Base-by-base conservation (phyloP, 2,797 vertebrate genomes). In the Anabas testudineus region DNA sequence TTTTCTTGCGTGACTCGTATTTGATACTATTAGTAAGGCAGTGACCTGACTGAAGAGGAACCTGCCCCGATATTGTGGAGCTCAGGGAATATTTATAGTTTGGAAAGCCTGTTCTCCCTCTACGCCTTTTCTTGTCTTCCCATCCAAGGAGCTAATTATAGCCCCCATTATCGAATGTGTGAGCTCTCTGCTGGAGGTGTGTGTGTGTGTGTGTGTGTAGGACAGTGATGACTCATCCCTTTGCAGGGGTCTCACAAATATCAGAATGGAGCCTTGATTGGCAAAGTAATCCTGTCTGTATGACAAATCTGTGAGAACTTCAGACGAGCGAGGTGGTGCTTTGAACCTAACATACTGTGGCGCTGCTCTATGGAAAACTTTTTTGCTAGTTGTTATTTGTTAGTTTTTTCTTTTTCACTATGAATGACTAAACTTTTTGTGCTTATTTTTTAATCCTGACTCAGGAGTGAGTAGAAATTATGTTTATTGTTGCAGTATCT, bases 131-230 rank as follows among this genome's bases (percentile, higher is more conserved):
- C 32, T 53, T 3, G 13, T 68, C 48, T 36, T 72, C 15, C 46
- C 77, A 68, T 72, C 75, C 41, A 26, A 65, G 65, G 70, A 85
- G 76, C 74, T 83, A 79, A 84, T 84, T 82, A 78, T 83, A 76
- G 52, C 49, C 30, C 39, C n/a, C 37, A 76, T 83, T 67, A 71
- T 15, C 80, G 55, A 71, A 81, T 42, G 64, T 28, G 41, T 70
- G 48, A 45, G 34, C 55, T 60, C 13, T 53, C 46, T 45, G 49
- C 30, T 39, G 39, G 24, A 55, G 28, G 37, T 74, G 43, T 60
- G 47, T 41, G 15, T 56, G 48, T 60, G 30, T 48, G 49, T 63
- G 53, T 13, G 13, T 37, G 10, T 14, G 63, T 48, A 47, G 21
- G 43, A 63, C 15, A 41, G 14, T 62, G 76, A 75, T 74, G 79